Evolutionary conservation across 1,140 invertebrate genomes (phyloP).

Genomic region (Apis cerana): DNA sequence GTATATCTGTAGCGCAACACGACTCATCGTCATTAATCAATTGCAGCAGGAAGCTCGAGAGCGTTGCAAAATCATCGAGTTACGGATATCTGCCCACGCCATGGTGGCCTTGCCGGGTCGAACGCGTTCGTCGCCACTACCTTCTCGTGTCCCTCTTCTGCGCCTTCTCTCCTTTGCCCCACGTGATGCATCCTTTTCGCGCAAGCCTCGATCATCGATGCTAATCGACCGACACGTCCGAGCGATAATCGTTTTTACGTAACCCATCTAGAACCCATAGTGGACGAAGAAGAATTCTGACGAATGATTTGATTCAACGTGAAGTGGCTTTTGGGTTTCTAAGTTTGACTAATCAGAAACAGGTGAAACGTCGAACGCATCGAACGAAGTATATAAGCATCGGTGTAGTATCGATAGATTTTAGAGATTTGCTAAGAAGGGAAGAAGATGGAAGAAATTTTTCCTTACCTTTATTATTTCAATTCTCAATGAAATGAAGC

Average conservation of each 20-base stretch:
- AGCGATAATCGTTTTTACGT: constrained; percentile 40
- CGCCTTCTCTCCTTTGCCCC: neutral
- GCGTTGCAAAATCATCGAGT: constrained; percentile 71
- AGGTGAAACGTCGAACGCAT: too few species aligned
- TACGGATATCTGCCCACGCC: constrained; percentile 65
- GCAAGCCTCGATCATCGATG: constrained; percentile 30
- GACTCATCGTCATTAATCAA: constrained; percentile 68
- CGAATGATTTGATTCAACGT: too few species aligned
- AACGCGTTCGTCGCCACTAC: constrained; percentile 25
- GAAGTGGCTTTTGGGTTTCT: too few species aligned
- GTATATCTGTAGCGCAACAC: too few species aligned
- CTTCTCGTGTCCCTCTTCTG: neutral
- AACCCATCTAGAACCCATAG: neutral
- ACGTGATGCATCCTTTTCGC: constrained; percentile 16
- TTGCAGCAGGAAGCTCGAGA: constrained; percentile 68
- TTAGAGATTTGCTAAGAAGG: too few species aligned
- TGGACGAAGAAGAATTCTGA: too few species aligned
- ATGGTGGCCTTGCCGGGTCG: constrained; percentile 68
- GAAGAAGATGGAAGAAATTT: too few species aligned
- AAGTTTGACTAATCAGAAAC: too few species aligned
- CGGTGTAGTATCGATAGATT: too few species aligned
- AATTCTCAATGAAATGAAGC: too few species aligned
- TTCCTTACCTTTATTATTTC: too few species aligned
- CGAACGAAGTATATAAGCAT: too few species aligned
- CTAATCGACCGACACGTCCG: constrained; percentile 31